A percentile compares a stretch with the other conserved stretches of the same genome.
Conservation (phyloP, 2,797 vertebrate species). For the Lerista edwardsae region DNA sequence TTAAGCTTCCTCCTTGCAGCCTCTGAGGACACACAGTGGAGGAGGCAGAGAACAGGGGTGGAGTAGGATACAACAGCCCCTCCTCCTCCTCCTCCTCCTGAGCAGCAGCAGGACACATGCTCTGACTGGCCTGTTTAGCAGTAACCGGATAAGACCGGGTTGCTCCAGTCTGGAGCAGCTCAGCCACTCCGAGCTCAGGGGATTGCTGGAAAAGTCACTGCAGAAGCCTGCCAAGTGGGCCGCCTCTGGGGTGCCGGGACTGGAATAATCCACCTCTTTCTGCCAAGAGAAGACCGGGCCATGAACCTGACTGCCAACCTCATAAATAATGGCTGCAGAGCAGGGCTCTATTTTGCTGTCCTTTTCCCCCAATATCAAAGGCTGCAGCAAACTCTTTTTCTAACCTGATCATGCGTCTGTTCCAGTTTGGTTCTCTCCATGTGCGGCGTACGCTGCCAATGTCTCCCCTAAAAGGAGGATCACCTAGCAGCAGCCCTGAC, state of each 20-base stretch:
- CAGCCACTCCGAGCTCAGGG: conserved; percentile 11
- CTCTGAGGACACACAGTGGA: background rate
- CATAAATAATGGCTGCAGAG: background rate
- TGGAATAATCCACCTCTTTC: conserved; percentile 38
- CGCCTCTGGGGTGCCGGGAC: conserved; percentile 40
- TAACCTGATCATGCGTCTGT: too few species aligned
- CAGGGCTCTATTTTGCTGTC: background rate
- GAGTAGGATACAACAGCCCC: background rate
- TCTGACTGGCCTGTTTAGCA: background rate
- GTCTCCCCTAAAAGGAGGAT: background rate
- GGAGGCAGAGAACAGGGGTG: rapidly evolving
- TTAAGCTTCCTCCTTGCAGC: background rate
- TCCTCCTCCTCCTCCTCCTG: background rate
- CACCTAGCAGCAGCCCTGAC: too few species aligned
- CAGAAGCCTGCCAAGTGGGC: conserved; percentile 42
- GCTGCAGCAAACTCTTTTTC: background rate
- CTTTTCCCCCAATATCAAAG: background rate
- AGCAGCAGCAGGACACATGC: background rate
- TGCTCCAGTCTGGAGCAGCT: background rate
- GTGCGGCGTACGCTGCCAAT: too few species aligned
- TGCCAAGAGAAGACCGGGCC: conserved; percentile 38
- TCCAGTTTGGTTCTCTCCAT: background rate
- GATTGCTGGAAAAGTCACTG: conserved; percentile 37
- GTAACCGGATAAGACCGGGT: conserved; percentile 1
- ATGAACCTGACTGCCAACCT: conserved; percentile 26